Evolutionary conservation across 2,797 vertebrate species (phyloP), one percentile per base, ranked within the genome.

Genomic region (Masticophis lateralis): DNA sequence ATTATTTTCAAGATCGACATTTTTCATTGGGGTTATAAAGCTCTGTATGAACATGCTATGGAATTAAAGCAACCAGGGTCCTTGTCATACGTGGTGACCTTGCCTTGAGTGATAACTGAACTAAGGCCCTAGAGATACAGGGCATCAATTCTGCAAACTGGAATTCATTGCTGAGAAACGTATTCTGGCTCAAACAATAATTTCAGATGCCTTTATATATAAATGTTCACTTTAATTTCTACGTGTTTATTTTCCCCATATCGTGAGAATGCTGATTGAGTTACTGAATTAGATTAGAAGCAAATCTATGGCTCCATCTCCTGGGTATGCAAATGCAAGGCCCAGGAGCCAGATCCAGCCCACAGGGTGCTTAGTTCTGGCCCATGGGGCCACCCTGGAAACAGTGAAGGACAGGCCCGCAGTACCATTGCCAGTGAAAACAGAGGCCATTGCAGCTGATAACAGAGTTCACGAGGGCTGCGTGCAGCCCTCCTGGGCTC

Each of bases 231-330:
- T 94, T 92, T 91, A 91, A 95, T 95, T 93, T 91, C 86, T 51
- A 90, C 56, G 91, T 1, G 32, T 86, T 8, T 5, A 37, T 83
- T 47, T 83, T 88, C 91, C 16, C 47, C 90, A 28, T 90, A 66
- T 90, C 88, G 83, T 89, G 92, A 0, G 0, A 89, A 93, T 55
- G 53, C 86, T 55, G 87, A 92, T 55, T 93, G 10, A 69, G 74
- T 89, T 88, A 91, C 87, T 89, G 89, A 93, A 25, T 92, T 53
- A 63, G 94, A 94, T 97, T 95, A 97, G 93, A 95, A 95, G 97
- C 97, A 97, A 97, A 97, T 97, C 95, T 95, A 97, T 95, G 97
- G 97, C 97, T 96, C 97, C 96, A 96, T 97, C 97, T 98, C 96
- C 97, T 98, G 97, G 97, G 96, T 96, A 93, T 96, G 95, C 18